Evolutionary conservation across 2,888 invertebrate genomes (phyloP).

Genomic region (Tricholauxania praeusta): DNA sequence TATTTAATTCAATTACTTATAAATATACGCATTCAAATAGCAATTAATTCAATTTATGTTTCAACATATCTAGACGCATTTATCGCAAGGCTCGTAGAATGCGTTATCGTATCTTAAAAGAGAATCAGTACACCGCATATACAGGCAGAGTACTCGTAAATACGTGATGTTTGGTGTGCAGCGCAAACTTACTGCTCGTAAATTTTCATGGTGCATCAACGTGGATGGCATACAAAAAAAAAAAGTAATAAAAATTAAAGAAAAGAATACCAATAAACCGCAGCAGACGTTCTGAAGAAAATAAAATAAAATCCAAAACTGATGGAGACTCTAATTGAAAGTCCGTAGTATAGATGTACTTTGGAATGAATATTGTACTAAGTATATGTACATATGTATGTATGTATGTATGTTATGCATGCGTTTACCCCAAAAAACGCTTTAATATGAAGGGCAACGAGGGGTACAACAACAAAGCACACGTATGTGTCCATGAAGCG

Average conservation of each 20-base stretch:
- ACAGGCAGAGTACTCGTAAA: no score
- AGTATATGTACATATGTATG: no score
- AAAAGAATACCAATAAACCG: not conserved
- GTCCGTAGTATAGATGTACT: not conserved
- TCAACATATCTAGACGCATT: slow-evolving; percentile 32
- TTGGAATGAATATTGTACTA: not conserved
- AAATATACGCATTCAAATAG: slow-evolving; percentile 54
- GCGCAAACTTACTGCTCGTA: no score
- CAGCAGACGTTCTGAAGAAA: not conserved
- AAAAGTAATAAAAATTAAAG: slow-evolving; percentile 4
- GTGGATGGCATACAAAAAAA: slow-evolving; percentile 23
- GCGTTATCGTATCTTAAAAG: slow-evolving; percentile 19
- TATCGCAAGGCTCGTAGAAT: slow-evolving; percentile 16
- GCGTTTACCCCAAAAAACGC: no score
- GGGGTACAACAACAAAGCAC: slow-evolving; percentile 8
- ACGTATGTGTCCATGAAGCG: slow-evolving; percentile 28
- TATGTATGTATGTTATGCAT: no score
- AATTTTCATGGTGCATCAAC: not conserved
- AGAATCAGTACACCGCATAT: not conserved
- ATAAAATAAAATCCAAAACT: not conserved
- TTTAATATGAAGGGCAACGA: not conserved
- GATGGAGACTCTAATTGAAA: slow-evolving; percentile 23
- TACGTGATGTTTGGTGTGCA: no score
- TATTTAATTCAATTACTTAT: slow-evolving; percentile 39
- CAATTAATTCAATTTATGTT: slow-evolving; percentile 59